Evolutionary conservation across 2,113 vertebrate species (phyloP).

Genomic region (Poeciliopsis retropinna): DNA sequence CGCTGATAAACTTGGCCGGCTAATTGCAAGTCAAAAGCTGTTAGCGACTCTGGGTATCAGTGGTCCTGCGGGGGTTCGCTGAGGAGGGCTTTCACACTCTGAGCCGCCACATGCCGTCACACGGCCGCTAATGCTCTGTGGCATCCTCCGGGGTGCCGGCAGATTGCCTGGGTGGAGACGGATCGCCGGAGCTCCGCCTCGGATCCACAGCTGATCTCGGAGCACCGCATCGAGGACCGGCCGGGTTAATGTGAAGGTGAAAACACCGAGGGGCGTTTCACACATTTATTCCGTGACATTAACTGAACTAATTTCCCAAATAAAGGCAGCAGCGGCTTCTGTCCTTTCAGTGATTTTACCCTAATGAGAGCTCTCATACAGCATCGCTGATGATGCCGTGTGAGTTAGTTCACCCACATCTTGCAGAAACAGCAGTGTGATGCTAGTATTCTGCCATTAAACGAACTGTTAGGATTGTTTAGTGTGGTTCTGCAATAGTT

Average conservation of each 20-base stretch:
- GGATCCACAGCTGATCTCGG: conserved; percentile 14
- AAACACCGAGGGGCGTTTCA: conserved; percentile 15
- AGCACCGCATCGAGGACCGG: not conserved
- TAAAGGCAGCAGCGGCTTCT: conserved; percentile 15
- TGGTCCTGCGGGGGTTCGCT: conserved; percentile 54
- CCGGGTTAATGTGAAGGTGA: conserved; percentile 50
- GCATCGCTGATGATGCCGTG: not conserved
- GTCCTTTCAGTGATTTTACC: conserved; percentile 25
- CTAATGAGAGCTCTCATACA: not conserved
- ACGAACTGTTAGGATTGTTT: not conserved
- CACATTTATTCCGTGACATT: conserved; percentile 54
- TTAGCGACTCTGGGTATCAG: conserved; percentile 70
- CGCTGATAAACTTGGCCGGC: conserved; percentile 75
- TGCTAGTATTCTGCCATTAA: not conserved
- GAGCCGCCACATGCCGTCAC: conserved; percentile 52
- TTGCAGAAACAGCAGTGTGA: not conserved
- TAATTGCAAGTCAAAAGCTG: conserved; percentile 80
- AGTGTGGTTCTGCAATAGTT: not conserved
- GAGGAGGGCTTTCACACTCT: conserved; percentile 62
- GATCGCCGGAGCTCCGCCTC: conserved; percentile 40
- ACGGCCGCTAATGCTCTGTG: conserved; percentile 69
- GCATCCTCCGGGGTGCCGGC: conserved; percentile 66
- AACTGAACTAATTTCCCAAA: conserved; percentile 33
- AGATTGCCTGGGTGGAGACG: conserved; percentile 72
- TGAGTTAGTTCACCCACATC: conserved; percentile 4